Evolutionary conservation across 2,888 invertebrate species (phyloP), one percentile per base, ranked within the genome.

Genomic region (Liodrosophila aerea): DNA sequence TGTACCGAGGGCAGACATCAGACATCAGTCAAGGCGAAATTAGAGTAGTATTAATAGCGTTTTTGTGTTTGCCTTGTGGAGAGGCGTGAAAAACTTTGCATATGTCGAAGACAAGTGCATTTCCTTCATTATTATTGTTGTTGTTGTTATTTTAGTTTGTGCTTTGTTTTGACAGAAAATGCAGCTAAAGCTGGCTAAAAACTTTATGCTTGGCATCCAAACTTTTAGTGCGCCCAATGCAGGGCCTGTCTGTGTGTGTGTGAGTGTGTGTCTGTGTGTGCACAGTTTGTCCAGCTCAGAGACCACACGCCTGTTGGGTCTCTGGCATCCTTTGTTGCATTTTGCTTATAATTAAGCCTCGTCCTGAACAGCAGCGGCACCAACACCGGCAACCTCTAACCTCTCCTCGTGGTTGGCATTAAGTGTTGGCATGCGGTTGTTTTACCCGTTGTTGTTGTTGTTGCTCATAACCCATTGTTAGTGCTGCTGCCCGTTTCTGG

Each of bases 341-440:
- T 76, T 66, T 64, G 76, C 80, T 82, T 78, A 78, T 72, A 82
- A 78, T 74, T 82, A 82, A 81, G 76, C 76, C 64, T 76, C 39
- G 54, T 59, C 40, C 58, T 54, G 43, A 78, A 33, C 41, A 43
- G 43, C 34, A 43, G 22, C 67, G 64, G 47, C 69, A 69, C 59
- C 64, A 7, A 8, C 7, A 29, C 29, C 29, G 29, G 4, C 8
- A 29, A 8, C 8, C 29, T 5, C 29, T 29, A 9, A 7, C 7
- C 7, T 9, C 63, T 41, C 45, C 61, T 56, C 61, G 45, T 62
- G 77, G 81, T 62, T 56, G 64, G 64, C 81, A 77, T 72, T 81
- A 74, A 77, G 77, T 77, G 77, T 81, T 81, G 81, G 77, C 77
- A 81, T 76, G 76, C 62, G 74, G 81, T 56, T 69, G 61, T 64